These are phyloP conservation scores for Scortum barcoo DNA, from an alignment of 2,113 vertebrate genomes.

Conservation along the genomic window DNA sequence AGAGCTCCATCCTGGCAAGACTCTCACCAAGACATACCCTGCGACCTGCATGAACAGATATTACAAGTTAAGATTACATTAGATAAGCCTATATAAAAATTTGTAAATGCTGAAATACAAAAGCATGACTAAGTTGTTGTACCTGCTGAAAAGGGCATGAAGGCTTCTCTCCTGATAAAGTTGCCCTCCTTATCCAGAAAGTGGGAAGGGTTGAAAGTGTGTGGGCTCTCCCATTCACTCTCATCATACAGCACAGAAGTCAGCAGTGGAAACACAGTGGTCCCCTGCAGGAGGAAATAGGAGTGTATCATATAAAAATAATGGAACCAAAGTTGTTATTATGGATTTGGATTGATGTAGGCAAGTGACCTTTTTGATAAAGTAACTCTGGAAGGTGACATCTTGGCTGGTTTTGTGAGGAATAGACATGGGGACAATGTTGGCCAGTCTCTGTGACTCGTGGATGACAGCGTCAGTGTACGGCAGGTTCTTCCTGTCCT, in stretches of 20 bases:
- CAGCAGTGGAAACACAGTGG: constrained; percentile 75
- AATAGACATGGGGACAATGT: constrained; percentile 66
- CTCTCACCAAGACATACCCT: constrained; percentile 83
- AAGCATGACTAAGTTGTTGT: neutral
- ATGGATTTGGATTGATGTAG: neutral
- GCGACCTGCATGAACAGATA: too few relatives aligned
- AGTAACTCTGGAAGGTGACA: constrained; percentile 67
- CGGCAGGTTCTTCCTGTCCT: constrained; percentile 75
- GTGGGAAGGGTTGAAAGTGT: constrained; percentile 79
- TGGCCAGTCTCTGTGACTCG: constrained; percentile 79
- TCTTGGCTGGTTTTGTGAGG: constrained; percentile 69
- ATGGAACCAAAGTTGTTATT: neutral
- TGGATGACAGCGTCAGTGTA: constrained; percentile 83
- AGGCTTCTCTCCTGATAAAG: constrained; percentile 78
- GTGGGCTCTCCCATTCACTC: constrained; percentile 78
- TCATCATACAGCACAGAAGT: constrained; percentile 80
- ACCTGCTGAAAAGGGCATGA: constrained; percentile 86
- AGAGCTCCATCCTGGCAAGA: constrained; percentile 87
- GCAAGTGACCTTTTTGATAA: constrained; percentile 52
- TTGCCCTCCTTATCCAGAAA: constrained; percentile 79
- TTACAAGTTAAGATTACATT: too few relatives aligned
- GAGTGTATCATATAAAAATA: neutral
- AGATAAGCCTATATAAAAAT: neutral
- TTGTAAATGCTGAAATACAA: too few relatives aligned
- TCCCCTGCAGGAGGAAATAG: constrained; percentile 64